Evolutionary conservation across 2,888 invertebrate genomes (phyloP).

Genomic region (Selenia dentaria): DNA sequence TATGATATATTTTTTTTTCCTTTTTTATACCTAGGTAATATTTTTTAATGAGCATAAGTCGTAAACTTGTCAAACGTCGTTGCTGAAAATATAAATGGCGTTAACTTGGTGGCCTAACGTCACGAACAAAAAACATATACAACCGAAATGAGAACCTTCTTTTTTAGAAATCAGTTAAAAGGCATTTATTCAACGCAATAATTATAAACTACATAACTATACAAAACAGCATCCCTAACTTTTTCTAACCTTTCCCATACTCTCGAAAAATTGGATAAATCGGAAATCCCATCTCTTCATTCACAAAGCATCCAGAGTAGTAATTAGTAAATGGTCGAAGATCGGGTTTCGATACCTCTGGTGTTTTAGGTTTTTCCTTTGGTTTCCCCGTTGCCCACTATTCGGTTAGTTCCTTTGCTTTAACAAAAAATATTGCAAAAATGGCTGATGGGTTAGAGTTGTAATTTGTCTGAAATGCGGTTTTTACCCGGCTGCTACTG

Average conservation of each 20-base stretch:
- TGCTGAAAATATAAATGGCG: no score
- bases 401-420: constrained; percentile 32
- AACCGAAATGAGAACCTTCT: no score
- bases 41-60: no score
- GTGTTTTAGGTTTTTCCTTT: constrained; percentile 17
- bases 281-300: constrained; percentile 2
- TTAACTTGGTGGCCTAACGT: no score
- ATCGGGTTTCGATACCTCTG: constrained; percentile 44
- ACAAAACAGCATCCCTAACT: neutral
- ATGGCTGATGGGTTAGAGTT: constrained; percentile 13
- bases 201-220: no score
- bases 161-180: no score
- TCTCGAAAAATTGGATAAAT: constrained; percentile 1
- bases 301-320: constrained; percentile 25
- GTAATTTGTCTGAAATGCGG: constrained; percentile 36
- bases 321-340: constrained; percentile 76
- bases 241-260: constrained; percentile 11
- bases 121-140: no score
- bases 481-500: no score
- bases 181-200: no score
- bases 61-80: no score
- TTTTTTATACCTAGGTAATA: no score
- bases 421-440: constrained; percentile 24
- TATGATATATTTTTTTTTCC: no score
- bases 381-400: constrained; percentile 21